phyloP scores from a whole-genome alignment of 2,113 vertebrate species.

The Chloropsis hardwickii region DNA sequence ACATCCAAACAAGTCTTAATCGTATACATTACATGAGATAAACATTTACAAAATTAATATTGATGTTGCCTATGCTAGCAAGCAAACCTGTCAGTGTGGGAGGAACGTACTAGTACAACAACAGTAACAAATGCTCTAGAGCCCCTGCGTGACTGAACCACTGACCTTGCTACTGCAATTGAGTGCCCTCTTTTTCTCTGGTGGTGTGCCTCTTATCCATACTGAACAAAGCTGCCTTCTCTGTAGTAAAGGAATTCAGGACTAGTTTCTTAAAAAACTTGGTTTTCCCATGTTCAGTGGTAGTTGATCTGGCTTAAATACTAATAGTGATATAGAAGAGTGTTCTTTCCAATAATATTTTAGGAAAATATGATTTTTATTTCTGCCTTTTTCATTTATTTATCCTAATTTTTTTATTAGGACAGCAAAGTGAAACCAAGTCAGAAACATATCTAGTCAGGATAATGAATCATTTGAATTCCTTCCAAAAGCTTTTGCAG shows the following conservation, averaged over 20 bases:
- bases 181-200: not conserved
- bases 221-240: not conserved
- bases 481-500: not conserved
- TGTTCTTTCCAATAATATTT: not conserved
- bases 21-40: constrained; percentile 47
- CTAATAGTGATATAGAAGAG: not conserved
- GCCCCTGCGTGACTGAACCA: not conserved
- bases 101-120: not conserved
- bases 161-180: not conserved
- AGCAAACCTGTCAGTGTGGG: constrained; percentile 4
- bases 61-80: not conserved
- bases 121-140: constrained; percentile 14
- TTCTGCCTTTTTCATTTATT: not conserved
- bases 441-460: not conserved
- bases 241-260: not conserved
- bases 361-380: not conserved
- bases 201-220: not conserved
- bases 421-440: not conserved
- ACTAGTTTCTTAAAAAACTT: not conserved
- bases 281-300: not conserved
- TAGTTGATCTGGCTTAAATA: not conserved
- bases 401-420: not conserved
- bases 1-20: constrained; percentile 39
- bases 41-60: constrained; percentile 54
- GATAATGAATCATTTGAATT: not conserved